phyloP scores from a whole-genome alignment of 2,888 invertebrate genomes.

The Myathropa florea region DNA sequence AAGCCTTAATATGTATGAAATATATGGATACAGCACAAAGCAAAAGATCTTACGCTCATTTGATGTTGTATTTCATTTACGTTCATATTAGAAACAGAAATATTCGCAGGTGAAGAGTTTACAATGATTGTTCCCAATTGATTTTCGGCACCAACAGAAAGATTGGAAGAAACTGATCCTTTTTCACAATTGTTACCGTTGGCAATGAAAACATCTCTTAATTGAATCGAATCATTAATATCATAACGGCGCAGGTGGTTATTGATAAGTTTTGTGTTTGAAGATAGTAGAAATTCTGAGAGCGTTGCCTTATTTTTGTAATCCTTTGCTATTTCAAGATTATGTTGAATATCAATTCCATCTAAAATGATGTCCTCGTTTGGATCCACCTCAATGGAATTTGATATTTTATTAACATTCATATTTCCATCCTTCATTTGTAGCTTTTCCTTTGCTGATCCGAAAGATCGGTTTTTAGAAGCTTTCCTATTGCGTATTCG shows the following conservation, averaged over 20 bases:
- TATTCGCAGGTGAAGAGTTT: constrained; percentile 29
- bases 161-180: constrained; percentile 24
- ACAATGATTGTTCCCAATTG: constrained; percentile 57
- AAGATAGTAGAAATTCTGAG: constrained; percentile 11
- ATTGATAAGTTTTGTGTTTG: constrained; percentile 9
- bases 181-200: constrained; percentile 32
- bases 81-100: constrained; percentile 12
- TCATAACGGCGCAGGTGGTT: constrained; percentile 35
- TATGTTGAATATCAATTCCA: constrained; percentile 51
- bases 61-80: constrained; percentile 54
- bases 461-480: constrained; percentile 22
- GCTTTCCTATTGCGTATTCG: constrained; percentile 77
- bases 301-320: background rate
- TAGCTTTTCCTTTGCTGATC: background rate
- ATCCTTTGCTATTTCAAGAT: constrained; percentile 42
- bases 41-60: constrained; percentile 73
- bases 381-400: background rate
- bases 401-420: background rate
- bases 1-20: background rate
- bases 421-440: background rate
- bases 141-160: constrained; percentile 19
- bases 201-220: constrained; percentile 59
- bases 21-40: background rate
- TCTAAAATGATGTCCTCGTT: constrained; percentile 37
- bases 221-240: constrained; percentile 49